These are phyloP conservation scores for Diorhabda elongata DNA, from an alignment of 1,140 invertebrate genomes.

Conservation along the genomic window DNA sequence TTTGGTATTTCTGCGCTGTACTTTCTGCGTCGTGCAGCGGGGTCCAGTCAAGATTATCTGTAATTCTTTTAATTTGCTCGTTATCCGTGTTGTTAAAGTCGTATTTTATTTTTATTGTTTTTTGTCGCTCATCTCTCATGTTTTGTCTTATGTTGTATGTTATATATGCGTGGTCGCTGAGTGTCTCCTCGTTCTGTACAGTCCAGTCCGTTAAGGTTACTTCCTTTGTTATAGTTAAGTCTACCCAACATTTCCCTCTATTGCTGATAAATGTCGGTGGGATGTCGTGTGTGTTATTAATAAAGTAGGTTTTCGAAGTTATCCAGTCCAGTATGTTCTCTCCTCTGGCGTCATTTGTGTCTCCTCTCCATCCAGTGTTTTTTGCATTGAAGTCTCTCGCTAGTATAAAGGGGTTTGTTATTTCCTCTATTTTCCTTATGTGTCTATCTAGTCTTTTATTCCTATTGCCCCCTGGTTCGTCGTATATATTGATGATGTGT, in stretches of 20 bases:
- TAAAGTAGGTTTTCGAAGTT: background rate
- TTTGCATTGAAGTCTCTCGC: slow-evolving; percentile 9
- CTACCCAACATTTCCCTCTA: background rate
- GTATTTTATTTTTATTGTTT: background rate
- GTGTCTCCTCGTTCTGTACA: slow-evolving; percentile 6
- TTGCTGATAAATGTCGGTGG: background rate
- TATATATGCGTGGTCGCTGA: no score
- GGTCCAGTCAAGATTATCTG: background rate
- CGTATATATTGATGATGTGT: background rate
- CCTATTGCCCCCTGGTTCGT: background rate
- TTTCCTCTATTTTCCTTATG: no score
- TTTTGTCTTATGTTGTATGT: background rate
- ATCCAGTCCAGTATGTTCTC: background rate
- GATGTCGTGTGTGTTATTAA: background rate
- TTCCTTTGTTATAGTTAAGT: background rate
- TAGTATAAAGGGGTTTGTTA: background rate
- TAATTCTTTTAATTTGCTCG: background rate
- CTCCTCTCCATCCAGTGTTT: background rate
- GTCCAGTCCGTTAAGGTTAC: background rate
- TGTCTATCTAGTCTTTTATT: no score
- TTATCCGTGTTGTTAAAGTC: background rate
- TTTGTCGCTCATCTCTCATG: background rate
- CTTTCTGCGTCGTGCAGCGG: background rate
- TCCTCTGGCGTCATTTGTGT: no score
- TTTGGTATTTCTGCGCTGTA: background rate